Conservation (phyloP, 2,888 invertebrate genomes). For the Eupithecia exiguata region DNA sequence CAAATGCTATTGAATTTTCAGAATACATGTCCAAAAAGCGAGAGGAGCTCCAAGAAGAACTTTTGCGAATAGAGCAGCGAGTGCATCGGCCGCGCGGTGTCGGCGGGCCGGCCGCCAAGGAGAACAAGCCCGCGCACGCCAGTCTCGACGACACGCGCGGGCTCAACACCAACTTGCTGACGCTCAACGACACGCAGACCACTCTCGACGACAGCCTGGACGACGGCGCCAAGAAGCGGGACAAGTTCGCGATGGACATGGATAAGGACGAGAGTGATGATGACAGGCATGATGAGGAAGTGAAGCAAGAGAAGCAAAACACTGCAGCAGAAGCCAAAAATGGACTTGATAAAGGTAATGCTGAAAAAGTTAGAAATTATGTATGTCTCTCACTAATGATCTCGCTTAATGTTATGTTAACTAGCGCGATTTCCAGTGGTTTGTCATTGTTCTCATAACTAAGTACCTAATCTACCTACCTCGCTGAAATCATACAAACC, state of each 20-base stretch:
- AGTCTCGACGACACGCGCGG: background rate
- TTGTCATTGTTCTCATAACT: too few relatives aligned
- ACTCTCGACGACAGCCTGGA: constrained; percentile 31
- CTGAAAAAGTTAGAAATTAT: background rate
- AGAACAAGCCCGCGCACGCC: constrained; percentile 59
- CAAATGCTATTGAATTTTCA: constrained; percentile 49
- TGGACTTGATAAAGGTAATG: constrained; percentile 31
- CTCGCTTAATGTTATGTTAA: too few relatives aligned
- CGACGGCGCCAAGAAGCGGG: constrained; percentile 57
- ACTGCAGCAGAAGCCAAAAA: constrained; percentile 21
- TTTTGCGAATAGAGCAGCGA: constrained; percentile 85
- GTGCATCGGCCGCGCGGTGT: constrained; percentile 62
- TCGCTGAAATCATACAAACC: too few relatives aligned
- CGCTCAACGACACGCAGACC: constrained; percentile 5
- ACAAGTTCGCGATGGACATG: constrained; percentile 74
- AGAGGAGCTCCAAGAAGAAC: constrained; percentile 85
- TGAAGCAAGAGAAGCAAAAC: constrained; percentile 30
- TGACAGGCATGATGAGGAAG: constrained; percentile 58
- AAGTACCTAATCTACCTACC: too few relatives aligned
- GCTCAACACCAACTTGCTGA: constrained; percentile 56
- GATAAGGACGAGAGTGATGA: constrained; percentile 80
- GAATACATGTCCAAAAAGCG: constrained; percentile 86
- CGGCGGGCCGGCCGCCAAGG: constrained; percentile 58
- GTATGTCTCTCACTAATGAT: too few relatives aligned
- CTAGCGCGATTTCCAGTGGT: too few relatives aligned